Base-by-base conservation (phyloP, 2,113 vertebrate genomes). In the Calidris pygmaea region DNA sequence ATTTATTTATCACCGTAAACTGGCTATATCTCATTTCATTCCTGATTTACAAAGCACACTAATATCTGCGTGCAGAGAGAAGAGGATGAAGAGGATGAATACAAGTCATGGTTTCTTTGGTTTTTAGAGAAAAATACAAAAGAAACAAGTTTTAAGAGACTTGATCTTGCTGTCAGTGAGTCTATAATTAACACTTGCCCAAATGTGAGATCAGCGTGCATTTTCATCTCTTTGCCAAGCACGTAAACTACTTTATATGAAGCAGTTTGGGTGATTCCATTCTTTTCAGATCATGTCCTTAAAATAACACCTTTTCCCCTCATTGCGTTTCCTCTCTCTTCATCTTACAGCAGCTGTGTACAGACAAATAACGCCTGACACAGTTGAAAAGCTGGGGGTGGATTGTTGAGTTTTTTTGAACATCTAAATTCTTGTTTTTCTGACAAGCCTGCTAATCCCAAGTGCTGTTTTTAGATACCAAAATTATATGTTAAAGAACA, bases 401-500 rank as follows among this genome's bases (percentile, higher is more conserved):
- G 27, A 91, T 89, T 96, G 81, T 41, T 97, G 95, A 85, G 68
- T 16, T 75, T 95, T 88, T 82, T 63, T 93, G 62, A 98, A 94
- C 78, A 93, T 89, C 94, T 93, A 91, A 88, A 93, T 96, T 87
- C 82, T 96, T 93, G 90, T 91, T 96, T 95, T 97, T 92, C 52
- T 96, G 94, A 96, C 95, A 97, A 96, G 85, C 27, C 81, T 96
- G 84, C 93, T 97, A 97, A 97, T 93, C 60, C 47, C 93, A 87
- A 93, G 29, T 82, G 78, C 50, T 96, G 92, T 93, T 95, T 96
- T 89, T 97, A 96, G 77, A 96, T 86, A 97, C 77, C 47, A 79
- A 96, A 96, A 96, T 97, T 97, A 97, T 71, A 97, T 71, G 45
- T 87, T 94, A 95, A 88, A 87, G 47, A 92, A 95, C 66, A 96